Conservation (phyloP, 1,140 invertebrate species). For the Calosoma granatense region DNA sequence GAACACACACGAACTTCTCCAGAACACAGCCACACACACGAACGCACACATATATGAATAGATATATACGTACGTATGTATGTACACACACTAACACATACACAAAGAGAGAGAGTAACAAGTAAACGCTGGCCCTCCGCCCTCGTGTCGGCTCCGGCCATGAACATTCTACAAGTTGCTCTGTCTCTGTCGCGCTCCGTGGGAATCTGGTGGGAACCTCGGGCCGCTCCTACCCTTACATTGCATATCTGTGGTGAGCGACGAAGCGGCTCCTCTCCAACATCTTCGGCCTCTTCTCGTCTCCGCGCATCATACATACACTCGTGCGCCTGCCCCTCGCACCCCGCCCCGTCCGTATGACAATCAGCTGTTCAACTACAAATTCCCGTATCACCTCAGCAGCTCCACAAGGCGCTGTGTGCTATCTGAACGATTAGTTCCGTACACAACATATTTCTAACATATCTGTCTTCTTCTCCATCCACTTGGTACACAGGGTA, state of each 20-base stretch:
- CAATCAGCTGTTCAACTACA: too few relatives aligned
- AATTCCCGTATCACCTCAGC: too few relatives aligned
- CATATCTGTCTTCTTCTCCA: too few relatives aligned
- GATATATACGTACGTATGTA: neutral
- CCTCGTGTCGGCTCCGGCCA: neutral
- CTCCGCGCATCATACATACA: too few relatives aligned
- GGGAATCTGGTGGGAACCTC: neutral
- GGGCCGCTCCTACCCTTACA: constrained; percentile 5
- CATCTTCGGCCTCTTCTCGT: neutral
- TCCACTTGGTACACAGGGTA: too few relatives aligned
- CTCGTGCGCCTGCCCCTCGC: too few relatives aligned
- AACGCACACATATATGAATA: neutral
- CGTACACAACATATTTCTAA: too few relatives aligned
- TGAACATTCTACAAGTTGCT: constrained; percentile 9
- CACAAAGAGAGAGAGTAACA: neutral
- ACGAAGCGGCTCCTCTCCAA: neutral
- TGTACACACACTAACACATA: neutral
- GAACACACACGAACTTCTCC: neutral
- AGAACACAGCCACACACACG: too few relatives aligned
- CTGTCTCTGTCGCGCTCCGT: constrained; percentile 4
- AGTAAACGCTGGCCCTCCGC: neutral
- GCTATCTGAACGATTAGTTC: too few relatives aligned
- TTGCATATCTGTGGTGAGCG: constrained; percentile 4
- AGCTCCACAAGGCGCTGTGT: too few relatives aligned
- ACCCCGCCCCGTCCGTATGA: neutral